Evolutionary conservation across 2,888 invertebrate species (phyloP), one percentile per base, ranked within the genome.

Genomic region (Papilio elwesi): DNA sequence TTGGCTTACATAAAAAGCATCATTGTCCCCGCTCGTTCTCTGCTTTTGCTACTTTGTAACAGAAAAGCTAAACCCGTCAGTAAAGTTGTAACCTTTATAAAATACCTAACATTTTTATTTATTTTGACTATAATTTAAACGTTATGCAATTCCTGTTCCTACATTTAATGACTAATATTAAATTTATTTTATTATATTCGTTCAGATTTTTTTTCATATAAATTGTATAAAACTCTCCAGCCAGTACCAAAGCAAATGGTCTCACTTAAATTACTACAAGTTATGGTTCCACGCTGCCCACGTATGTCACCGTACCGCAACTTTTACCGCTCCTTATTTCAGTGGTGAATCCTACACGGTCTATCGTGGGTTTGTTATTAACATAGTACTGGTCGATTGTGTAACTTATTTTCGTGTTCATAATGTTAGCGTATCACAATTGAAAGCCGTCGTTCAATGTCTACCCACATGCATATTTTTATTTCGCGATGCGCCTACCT

Each of bases 1-100:
- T 38, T 8, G 57, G 13, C 57, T 57, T 57, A 57, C 57, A 38
- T 57, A 38, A 57, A 57, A 38, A 55, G 55, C 36, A 13, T 57
- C 16, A 57, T 57, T 57, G 38, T 36, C 38, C 36, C 38, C 57
- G 38, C 13, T 57, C 12, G 36, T 57, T 55, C 26, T 36, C 6
- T 36, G 1, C 12, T 13, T 10, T 38, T 57, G 57, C 36, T 38
- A 57, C 57, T 57, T 57, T 57, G 57, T 57, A 12, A 57, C 57
- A 13, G 57, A 57, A 57, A 38, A 57, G 57, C 57, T 38, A 8
- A 13, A 38, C 36, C 13, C 13, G 6, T 36, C 57, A 57, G 36
- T 57, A 57, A n/a, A 57, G 13, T 38, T 57, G 13, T 36, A 13
- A 57, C 36, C 6, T 43, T 43, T 43, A 43, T 43, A 9, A 9